Evolutionary conservation across 2,113 vertebrate species (phyloP).

Genomic region (Coracopsis vasa): DNA sequence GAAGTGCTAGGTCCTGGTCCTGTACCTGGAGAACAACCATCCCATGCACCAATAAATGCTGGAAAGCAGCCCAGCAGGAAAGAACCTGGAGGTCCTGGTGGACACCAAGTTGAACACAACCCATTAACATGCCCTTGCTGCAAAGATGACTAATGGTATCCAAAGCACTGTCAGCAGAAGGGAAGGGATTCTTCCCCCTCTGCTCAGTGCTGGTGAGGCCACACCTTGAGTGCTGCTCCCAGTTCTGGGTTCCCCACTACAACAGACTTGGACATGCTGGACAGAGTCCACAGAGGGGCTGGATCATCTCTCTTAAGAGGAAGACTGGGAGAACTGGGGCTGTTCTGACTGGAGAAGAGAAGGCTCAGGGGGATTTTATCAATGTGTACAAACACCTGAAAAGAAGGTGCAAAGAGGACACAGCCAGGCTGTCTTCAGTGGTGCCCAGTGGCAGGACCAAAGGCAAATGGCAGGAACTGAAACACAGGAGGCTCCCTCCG

Average conservation of each 20-base stretch:
- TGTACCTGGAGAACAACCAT: background rate
- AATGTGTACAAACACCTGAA: background rate
- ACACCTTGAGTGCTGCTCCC: background rate
- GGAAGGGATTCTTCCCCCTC: background rate
- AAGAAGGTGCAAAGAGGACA: background rate
- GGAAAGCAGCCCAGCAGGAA: background rate
- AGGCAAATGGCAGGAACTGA: background rate
- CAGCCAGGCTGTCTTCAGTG: background rate
- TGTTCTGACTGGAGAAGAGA: background rate
- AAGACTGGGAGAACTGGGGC: background rate
- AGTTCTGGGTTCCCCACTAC: background rate
- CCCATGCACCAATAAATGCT: background rate
- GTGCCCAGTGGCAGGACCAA: background rate
- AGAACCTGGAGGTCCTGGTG: background rate
- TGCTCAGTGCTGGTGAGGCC: background rate
- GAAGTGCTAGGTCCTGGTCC: background rate
- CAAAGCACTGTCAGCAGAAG: background rate
- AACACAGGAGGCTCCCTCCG: background rate
- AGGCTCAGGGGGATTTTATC: background rate
- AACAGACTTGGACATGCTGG: background rate
- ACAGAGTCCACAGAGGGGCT: background rate
- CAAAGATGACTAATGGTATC: background rate
- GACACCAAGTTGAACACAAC: background rate
- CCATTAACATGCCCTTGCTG: background rate
- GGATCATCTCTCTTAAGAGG: background rate